phyloP scores from a whole-genome alignment of 1,140 invertebrate species.

The Laupala kohalensis region DNA sequence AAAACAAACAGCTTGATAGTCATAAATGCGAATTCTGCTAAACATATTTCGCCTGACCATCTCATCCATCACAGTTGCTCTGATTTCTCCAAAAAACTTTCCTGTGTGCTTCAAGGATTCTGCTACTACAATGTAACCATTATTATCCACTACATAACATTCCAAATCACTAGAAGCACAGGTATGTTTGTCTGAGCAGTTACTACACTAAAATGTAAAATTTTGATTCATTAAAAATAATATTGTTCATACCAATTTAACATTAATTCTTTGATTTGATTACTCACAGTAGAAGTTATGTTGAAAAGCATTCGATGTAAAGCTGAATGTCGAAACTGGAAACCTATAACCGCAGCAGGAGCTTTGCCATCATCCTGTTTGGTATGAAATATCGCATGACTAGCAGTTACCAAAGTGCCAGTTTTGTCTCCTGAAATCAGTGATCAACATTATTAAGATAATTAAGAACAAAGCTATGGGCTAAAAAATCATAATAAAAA shows the following conservation, averaged over 20 bases:
- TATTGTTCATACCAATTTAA: background rate
- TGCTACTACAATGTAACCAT: slow-evolving; percentile 73
- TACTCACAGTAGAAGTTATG: slow-evolving; percentile 41
- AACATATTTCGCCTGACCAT: slow-evolving; percentile 67
- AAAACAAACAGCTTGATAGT: slow-evolving; percentile 84
- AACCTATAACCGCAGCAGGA: slow-evolving; percentile 82
- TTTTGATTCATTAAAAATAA: background rate
- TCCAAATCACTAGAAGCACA: slow-evolving; percentile 59
- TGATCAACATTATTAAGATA: no score
- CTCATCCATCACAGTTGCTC: slow-evolving; percentile 59
- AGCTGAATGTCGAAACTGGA: slow-evolving; percentile 69
- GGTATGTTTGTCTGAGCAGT: slow-evolving; percentile 25
- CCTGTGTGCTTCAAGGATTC: slow-evolving; percentile 58
- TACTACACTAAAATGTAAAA: background rate
- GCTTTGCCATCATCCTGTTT: slow-evolving; percentile 42
- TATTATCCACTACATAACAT: slow-evolving; percentile 80
- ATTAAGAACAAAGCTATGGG: no score
- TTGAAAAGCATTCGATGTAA: slow-evolving; percentile 63
- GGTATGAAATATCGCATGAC: slow-evolving; percentile 61
- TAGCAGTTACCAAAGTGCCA: slow-evolving; percentile 70
- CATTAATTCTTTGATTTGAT: background rate
- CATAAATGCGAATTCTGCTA: slow-evolving; percentile 59
- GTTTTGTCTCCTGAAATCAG: slow-evolving; percentile 39
- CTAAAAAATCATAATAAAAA: no score
- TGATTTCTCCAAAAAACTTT: slow-evolving; percentile 76